A percentile compares a stretch with the other conserved stretches of the same genome.
phyloP scores from a whole-genome alignment of 2,113 vertebrate genomes.

The Echinops telfairi region DNA sequence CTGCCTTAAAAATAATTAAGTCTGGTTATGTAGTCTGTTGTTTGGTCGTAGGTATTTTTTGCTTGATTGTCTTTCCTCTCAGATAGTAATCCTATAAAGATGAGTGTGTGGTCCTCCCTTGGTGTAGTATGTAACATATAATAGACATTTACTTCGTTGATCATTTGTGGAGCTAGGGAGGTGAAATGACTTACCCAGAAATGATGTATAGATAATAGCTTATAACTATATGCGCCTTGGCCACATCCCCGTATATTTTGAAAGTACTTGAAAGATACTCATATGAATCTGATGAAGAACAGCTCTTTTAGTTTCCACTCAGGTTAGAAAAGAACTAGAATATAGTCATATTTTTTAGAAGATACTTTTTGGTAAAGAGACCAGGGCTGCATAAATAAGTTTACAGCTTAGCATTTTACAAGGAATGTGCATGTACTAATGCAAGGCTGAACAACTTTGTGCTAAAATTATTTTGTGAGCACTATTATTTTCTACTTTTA shows the following conservation, averaged over 20 bases:
- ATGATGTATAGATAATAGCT: background rate
- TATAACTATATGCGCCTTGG: background rate
- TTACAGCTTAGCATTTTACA: background rate
- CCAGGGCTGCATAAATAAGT: background rate
- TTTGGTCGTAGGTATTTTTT: background rate
- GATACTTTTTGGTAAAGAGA: background rate
- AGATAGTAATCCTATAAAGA: background rate
- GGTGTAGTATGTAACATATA: background rate
- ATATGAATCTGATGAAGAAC: background rate
- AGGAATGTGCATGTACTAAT: background rate
- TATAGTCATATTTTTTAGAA: background rate
- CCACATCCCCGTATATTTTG: background rate
- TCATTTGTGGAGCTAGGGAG: background rate
- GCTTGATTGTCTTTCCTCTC: background rate
- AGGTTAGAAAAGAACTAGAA: slow-evolving; percentile 4
- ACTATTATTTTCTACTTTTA: background rate
- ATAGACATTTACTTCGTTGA: background rate
- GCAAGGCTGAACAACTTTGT: background rate
- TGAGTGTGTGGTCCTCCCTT: background rate
- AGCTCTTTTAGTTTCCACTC: background rate
- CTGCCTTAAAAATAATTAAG: background rate
- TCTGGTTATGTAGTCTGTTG: background rate
- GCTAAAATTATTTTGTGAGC: background rate
- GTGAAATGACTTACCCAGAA: slow-evolving; percentile 18
- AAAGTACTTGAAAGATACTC: background rate